A percentile compares a stretch with the other conserved stretches of the same genome.
These are phyloP conservation scores for Drosophila longiperda DNA, from an alignment of 2,888 invertebrate genomes.

Conservation along the genomic window DNA sequence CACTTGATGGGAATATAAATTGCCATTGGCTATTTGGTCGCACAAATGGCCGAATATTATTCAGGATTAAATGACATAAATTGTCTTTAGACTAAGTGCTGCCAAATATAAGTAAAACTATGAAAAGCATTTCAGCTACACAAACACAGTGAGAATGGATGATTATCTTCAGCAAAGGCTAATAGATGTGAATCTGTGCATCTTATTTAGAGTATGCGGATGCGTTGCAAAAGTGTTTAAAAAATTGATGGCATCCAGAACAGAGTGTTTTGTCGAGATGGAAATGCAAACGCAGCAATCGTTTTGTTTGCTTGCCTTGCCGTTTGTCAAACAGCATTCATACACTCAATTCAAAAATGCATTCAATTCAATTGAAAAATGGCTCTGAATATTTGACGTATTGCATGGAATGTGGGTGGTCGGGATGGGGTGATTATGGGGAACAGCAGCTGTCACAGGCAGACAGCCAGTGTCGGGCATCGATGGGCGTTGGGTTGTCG, in stretches of 20 bases:
- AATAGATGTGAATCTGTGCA: neutral
- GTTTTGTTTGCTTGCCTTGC: conserved; percentile 51
- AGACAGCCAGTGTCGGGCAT: conserved; percentile 36
- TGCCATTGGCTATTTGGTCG: neutral
- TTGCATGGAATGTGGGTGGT: conserved; percentile 32
- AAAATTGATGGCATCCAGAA: neutral
- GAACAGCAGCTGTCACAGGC: conserved; percentile 65
- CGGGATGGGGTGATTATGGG: conserved; percentile 11
- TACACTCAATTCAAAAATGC: conserved; percentile 70
- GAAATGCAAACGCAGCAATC: conserved; percentile 10
- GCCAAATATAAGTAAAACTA: neutral
- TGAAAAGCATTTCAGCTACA: neutral
- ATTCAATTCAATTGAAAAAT: conserved; percentile 78
- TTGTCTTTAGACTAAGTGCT: neutral
- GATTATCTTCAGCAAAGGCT: neutral
- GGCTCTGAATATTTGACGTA: conserved; percentile 71
- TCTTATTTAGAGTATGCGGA: neutral
- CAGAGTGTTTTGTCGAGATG: neutral
- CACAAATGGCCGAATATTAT: neutral
- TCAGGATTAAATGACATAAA: neutral
- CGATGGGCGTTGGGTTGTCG: neutral
- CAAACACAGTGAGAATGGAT: neutral
- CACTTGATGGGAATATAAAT: neutral
- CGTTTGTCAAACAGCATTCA: conserved; percentile 59
- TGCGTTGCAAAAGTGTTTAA: conserved; percentile 4